Percentiles rank a stretch among this genome's conserved stretches.
Conservation (phyloP, 2,113 vertebrate species). For the Gymnogyps californianus region DNA sequence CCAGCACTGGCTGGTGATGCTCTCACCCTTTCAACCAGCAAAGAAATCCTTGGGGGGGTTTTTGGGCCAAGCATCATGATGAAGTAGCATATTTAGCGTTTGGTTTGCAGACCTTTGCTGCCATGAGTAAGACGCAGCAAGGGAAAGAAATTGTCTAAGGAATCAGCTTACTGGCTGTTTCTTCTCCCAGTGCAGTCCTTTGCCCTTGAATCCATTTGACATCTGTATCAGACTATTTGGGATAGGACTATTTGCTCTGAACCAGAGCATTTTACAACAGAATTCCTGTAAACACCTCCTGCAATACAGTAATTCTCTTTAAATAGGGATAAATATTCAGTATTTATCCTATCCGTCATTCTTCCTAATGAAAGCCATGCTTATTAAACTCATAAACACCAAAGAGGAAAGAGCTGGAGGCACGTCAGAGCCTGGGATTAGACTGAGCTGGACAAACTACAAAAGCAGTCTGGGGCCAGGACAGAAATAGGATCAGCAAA, state of each 20-base stretch:
- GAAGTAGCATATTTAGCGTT: background rate
- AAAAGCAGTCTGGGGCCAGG: background rate
- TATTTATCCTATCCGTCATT: background rate
- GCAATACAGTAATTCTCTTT: background rate
- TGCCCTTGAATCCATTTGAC: background rate
- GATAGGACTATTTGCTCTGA: background rate
- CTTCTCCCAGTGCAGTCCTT: background rate
- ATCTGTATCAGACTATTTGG: background rate
- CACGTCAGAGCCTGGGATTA: background rate
- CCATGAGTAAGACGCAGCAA: background rate
- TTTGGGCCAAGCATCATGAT: background rate
- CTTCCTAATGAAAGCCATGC: background rate
- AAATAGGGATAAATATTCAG: background rate
- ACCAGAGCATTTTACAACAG: background rate
- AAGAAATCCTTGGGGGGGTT: background rate
- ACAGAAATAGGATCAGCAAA: background rate
- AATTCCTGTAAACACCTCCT: background rate
- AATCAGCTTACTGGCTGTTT: background rate
- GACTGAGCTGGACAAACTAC: background rate
- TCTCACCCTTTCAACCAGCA: background rate
- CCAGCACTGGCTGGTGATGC: background rate
- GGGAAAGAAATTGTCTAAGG: background rate
- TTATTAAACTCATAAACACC: background rate
- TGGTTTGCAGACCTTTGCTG: background rate
- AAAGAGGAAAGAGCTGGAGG: background rate